Base-by-base conservation (phyloP, 2,797 vertebrate genomes). In the Decapterus maruadsi region DNA sequence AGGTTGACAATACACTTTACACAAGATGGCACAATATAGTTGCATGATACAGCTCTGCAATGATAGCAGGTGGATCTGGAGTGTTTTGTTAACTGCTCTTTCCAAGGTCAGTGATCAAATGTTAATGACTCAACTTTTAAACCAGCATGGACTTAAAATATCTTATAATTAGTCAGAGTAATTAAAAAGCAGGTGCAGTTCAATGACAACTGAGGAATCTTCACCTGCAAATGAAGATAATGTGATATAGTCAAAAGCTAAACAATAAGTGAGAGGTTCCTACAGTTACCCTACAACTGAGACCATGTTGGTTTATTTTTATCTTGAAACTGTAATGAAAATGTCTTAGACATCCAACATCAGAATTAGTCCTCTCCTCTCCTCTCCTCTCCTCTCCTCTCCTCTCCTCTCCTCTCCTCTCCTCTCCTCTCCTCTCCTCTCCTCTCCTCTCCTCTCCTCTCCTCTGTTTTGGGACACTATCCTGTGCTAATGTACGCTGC, bases 401-500 rank as follows among this genome's bases (percentile, higher is more conserved):
- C 58, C 68, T 75, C 68, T 83, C 75, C 68, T 71, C 81, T 86
- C 67, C 72, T 72, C 82, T 73, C n/a, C n/a, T n/a, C n/a, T 36
- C 34, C 34, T 64, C 40, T 66, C 68, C 51, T 72, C 53, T 56
- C 38, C 31, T 69, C 68, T 72, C 54, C 54, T 72, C 62, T 61
- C 42, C 34, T 68, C 60, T 78, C 36, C 14, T 65, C 75, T 66
- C 58, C 68, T 75, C 68, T 83, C 75, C 68, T 71, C 81, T 86
- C 67, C 72, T 72, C 82, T 73, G 61, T 85, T 90, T 87, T 88
- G 77, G 80, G 87, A 87, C 85, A 87, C 83, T 78, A 90, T 90
- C 81, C 92, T 93, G 91, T 85, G 89, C 93, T 92, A 93, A 90
- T 93, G 90, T 85, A 84, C 81, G 68, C 89, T 91, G 88, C 90